A percentile compares a stretch with the other conserved stretches of the same genome.
Conservation (phyloP, 2,888 invertebrate species). For the Trissoscelio sp. region DNA sequence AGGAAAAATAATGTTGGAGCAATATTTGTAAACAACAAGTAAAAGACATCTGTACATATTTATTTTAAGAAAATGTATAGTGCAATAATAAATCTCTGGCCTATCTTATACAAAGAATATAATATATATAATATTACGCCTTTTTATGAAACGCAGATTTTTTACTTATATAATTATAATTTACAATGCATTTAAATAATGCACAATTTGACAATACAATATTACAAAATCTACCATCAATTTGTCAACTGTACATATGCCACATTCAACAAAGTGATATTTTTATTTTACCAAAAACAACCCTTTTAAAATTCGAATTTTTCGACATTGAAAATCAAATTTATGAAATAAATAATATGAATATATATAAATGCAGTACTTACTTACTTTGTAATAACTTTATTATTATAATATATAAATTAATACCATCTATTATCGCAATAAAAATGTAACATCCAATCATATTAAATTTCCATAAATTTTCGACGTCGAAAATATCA, state of each 20-base stretch:
- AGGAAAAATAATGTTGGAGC: neutral
- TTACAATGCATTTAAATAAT: constrained; percentile 54
- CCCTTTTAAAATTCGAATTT: neutral
- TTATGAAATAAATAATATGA: neutral
- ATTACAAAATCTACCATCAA: constrained; percentile 52
- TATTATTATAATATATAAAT: neutral
- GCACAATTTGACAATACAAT: constrained; percentile 41
- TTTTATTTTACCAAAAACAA: constrained; percentile 6
- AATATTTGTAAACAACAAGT: constrained; percentile 27
- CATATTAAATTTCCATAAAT: neutral
- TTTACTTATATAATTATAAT: constrained; percentile 45
- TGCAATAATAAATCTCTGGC: constrained; percentile 62
- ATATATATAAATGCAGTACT: neutral
- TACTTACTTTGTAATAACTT: no score
- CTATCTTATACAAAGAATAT: constrained; percentile 61
- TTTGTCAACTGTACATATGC: constrained; percentile 40
- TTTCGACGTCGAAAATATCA: constrained; percentile 9
- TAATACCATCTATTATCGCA: neutral
- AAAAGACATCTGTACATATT: constrained; percentile 61
- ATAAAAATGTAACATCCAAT: neutral
- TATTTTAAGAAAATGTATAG: constrained; percentile 59
- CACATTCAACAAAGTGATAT: constrained; percentile 44
- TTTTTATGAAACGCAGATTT: constrained; percentile 42
- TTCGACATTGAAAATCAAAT: constrained; percentile 20
- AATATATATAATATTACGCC: constrained; percentile 28